Conservation (phyloP, 2,797 vertebrate species). For the Phoebastria nigripes region DNA sequence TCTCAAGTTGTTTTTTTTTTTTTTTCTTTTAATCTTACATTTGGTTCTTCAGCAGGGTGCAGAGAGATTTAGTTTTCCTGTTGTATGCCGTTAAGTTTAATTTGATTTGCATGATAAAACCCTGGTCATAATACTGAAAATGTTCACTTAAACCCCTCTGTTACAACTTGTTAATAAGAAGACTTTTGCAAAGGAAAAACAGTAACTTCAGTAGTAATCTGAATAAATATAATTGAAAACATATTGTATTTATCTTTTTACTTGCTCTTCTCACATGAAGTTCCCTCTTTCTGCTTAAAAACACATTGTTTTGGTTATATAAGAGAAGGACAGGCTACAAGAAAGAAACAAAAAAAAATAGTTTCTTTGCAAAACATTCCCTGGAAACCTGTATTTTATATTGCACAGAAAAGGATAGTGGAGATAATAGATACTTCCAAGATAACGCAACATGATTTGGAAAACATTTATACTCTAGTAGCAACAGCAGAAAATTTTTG, state of each 20-base stretch:
- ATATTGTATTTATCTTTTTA: background rate
- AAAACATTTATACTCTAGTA: background rate
- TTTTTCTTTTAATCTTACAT: background rate
- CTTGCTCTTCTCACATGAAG: background rate
- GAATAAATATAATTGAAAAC: background rate
- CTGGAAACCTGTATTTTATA: background rate
- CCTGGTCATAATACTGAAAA: background rate
- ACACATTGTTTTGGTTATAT: background rate
- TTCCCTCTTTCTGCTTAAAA: background rate
- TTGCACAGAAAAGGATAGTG: background rate
- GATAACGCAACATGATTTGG: background rate
- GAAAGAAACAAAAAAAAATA: background rate
- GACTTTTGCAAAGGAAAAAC: background rate
- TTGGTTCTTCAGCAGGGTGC: background rate
- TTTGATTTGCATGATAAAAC: background rate
- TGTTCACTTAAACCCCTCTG: background rate
- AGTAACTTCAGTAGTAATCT: background rate
- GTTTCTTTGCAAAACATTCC: background rate
- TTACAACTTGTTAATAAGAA: background rate
- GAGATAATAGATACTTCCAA: background rate
- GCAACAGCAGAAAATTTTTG: background rate
- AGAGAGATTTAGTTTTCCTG: background rate
- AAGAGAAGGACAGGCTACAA: background rate
- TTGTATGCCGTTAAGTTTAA: background rate
- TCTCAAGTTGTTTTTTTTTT: background rate